These are phyloP conservation scores for Virgularia gustaviana DNA, from an alignment of 92 coral and sea anemone genomes.

Conservation along the genomic window DNA sequence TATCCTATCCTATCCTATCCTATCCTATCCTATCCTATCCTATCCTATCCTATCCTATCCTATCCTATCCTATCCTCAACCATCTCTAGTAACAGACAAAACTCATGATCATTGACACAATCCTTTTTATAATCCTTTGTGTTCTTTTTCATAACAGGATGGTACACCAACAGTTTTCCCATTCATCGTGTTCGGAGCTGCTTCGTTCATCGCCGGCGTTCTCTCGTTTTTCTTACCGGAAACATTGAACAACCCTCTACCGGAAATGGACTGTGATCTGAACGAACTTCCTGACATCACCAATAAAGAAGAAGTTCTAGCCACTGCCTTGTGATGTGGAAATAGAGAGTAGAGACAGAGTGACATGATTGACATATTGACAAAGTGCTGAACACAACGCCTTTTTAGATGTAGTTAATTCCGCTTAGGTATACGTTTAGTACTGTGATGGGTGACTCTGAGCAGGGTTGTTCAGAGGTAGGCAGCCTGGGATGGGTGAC, in stretches of 20 bases:
- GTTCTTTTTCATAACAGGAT: conserved; percentile 51
- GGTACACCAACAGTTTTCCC: conserved; percentile 77
- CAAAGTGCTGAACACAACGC: too few species aligned
- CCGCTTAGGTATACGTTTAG: too few species aligned
- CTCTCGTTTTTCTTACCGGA: conserved; percentile 74
- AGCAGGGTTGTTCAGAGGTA: too few species aligned
- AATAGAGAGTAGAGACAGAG: neutral
- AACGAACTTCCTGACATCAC: neutral
- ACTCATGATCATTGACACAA: neutral
- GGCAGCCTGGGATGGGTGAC: too few species aligned
- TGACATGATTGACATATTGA: neutral
- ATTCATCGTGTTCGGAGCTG: conserved; percentile 75
- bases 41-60: neutral
- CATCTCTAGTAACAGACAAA: neutral
- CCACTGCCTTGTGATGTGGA: conserved; percentile 2
- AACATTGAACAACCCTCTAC: conserved; percentile 80
- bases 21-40: neutral
- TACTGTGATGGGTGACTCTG: too few species aligned
- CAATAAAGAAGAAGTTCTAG: conserved; percentile 8
- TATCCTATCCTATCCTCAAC: neutral
- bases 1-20: too few species aligned
- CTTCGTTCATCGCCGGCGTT: conserved; percentile 75
- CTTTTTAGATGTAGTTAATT: too few species aligned
- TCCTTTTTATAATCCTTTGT: neutral
- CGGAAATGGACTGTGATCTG: conserved; percentile 43